Evolutionary conservation across 2,888 invertebrate genomes (phyloP).

Genomic region (Lysandra coridon): DNA sequence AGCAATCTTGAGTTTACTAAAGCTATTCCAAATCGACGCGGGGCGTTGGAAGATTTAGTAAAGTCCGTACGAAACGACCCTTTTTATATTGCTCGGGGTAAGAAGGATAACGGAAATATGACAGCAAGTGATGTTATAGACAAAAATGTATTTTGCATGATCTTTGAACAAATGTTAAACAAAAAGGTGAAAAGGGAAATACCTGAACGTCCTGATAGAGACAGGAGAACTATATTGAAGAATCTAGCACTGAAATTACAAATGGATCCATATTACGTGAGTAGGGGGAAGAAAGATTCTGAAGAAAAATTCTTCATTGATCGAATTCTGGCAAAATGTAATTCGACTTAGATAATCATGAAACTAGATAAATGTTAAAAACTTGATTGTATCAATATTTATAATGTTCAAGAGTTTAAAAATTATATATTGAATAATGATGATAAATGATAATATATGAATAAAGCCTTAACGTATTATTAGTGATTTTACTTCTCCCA

Average conservation of each 20-base stretch:
- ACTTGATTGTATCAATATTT: constrained; percentile 6
- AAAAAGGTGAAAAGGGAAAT: constrained; percentile 58
- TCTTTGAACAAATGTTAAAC: constrained; percentile 54
- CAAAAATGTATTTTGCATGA: constrained; percentile 64
- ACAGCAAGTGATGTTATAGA: constrained; percentile 52
- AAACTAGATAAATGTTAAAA: neutral
- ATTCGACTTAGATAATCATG: neutral
- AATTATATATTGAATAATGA: neutral
- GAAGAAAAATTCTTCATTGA: constrained; percentile 27
- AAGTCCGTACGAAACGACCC: constrained; percentile 75
- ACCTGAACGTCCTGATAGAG: constrained; percentile 59
- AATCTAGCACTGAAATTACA: constrained; percentile 69
- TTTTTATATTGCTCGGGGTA: constrained; percentile 78
- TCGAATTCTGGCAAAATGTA: neutral
- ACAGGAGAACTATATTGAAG: constrained; percentile 64
- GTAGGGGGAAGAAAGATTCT: constrained; percentile 65
- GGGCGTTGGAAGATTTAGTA: constrained; percentile 68
- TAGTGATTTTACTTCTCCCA: neutral
- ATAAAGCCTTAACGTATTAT: constrained; percentile 6
- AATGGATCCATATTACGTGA: constrained; percentile 71
- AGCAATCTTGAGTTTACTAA: constrained; percentile 49
- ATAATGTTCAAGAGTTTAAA: constrained; percentile 3
- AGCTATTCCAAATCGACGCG: constrained; percentile 61
- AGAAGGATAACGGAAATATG: constrained; percentile 54
- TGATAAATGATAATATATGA: neutral